A percentile compares a stretch with the other conserved stretches of the same genome.
Conservation (phyloP, 1,140 invertebrate genomes). For the Holcopasites calliopsidis region DNA sequence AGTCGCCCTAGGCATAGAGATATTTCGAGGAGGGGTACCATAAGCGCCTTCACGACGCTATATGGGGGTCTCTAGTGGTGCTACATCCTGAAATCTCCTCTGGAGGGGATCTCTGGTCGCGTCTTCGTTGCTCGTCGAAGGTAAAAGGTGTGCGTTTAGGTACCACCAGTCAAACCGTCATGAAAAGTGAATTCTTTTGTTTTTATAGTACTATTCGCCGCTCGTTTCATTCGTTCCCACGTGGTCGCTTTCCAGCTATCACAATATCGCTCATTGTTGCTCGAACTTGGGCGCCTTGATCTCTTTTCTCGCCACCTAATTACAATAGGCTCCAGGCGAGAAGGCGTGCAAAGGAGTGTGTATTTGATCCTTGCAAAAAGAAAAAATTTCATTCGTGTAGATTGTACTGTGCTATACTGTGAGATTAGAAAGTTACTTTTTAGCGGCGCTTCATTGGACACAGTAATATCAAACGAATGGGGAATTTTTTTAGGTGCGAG, state of each 20-base stretch:
- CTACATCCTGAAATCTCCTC: constrained; percentile 43
- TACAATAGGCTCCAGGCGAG: background rate
- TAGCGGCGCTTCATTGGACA: no score
- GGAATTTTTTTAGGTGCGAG: no score
- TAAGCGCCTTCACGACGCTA: constrained; percentile 19
- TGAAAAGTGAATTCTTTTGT: background rate
- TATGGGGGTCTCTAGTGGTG: constrained; percentile 50
- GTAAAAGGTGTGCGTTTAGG: constrained; percentile 37
- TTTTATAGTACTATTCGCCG: background rate
- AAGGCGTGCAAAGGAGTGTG: no score
- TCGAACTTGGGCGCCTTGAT: background rate
- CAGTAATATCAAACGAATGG: no score
- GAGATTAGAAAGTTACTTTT: no score
- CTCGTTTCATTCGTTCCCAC: background rate
- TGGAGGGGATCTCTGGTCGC: constrained; percentile 39
- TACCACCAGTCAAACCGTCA: background rate
- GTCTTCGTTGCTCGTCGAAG: background rate
- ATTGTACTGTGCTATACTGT: no score
- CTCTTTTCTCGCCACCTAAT: background rate
- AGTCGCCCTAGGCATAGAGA: constrained; percentile 54
- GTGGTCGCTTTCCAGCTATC: background rate
- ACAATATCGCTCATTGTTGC: background rate
- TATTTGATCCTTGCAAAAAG: no score
- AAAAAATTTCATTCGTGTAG: no score
- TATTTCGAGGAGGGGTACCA: constrained; percentile 56